Conservation (phyloP, 2,888 invertebrate species). For the Drosophila helvetica region DNA sequence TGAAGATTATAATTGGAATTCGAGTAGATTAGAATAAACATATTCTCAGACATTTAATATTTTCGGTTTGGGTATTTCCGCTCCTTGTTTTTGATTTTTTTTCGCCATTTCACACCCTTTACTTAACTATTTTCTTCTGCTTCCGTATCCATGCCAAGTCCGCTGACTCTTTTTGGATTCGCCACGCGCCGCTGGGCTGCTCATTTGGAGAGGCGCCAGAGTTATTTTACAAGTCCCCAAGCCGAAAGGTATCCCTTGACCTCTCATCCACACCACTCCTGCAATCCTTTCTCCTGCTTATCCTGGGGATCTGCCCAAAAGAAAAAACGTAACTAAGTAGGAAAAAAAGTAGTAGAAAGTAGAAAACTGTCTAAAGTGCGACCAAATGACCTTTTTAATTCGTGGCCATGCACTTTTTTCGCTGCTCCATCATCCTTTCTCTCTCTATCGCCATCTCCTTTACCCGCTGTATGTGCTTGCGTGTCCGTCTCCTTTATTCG, state of each 20-base stretch:
- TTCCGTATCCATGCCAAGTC: neutral
- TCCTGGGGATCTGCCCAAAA: neutral
- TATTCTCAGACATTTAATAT: neutral
- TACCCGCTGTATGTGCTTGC: neutral
- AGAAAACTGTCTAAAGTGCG: conserved; percentile 64
- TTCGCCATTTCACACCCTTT: neutral
- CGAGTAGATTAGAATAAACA: conserved; percentile 1
- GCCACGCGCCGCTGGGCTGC: conserved; percentile 71
- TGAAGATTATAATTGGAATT: neutral
- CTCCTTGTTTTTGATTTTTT: neutral
- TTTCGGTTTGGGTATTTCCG: neutral
- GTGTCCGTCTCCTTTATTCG: conserved; percentile 12
- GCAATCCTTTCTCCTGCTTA: neutral
- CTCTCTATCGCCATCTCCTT: conserved; percentile 3
- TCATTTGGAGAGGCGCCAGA: conserved; percentile 69
- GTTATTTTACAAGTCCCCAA: conserved; percentile 50
- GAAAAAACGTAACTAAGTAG: conserved; percentile 9
- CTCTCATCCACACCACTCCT: neutral
- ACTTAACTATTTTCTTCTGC: neutral
- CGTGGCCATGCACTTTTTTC: conserved; percentile 76
- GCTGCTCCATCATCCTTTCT: conserved; percentile 7
- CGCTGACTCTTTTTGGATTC: conserved; percentile 26
- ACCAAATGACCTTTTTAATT: conserved; percentile 80
- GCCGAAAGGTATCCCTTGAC: conserved; percentile 2
- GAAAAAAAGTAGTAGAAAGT: conserved; percentile 16